Percentiles rank a stretch among this genome's conserved stretches.
Conservation (phyloP, 35 echinoderm and acorn worm genomes). For the Chiridota heheva region DNA sequence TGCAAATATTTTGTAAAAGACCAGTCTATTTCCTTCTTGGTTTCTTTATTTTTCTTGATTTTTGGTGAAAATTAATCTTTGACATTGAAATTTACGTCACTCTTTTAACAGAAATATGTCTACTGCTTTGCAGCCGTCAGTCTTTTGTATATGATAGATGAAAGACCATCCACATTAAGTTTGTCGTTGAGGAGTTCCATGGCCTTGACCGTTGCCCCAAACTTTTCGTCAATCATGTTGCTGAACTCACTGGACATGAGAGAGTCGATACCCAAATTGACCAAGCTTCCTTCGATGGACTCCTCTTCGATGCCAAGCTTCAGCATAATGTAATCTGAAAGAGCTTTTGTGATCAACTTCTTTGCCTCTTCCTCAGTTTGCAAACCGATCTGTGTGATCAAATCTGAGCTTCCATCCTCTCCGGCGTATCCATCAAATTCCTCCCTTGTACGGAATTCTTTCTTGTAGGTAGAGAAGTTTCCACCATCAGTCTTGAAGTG, state of each 20-base stretch:
- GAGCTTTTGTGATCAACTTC: background rate
- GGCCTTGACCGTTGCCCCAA: conserved; percentile 35
- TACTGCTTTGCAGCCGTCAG: no score
- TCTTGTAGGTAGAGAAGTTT: conserved; percentile 49
- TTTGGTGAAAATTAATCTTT: no score
- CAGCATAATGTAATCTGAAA: conserved; percentile 28
- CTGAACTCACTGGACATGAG: conserved; percentile 56
- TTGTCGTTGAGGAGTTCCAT: conserved; percentile 69
- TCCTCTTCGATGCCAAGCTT: conserved; percentile 43
- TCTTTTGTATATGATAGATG: background rate
- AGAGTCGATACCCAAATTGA: conserved; percentile 53
- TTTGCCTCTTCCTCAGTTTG: conserved; percentile 18
- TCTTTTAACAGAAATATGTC: no score
- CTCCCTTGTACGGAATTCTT: conserved; percentile 16
- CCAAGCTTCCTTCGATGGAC: conserved; percentile 20
- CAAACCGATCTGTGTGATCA: background rate
- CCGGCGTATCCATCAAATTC: background rate
- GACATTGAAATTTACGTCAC: no score
- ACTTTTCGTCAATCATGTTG: conserved; percentile 20
- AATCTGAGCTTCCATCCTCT: conserved; percentile 1
- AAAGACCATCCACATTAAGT: background rate
- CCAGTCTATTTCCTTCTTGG: no score
- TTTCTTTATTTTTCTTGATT: no score
- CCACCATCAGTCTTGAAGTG: conserved; percentile 12
- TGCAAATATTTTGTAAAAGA: no score